Conservation (phyloP, 2,797 vertebrate species). For the Cirrhinus mrigala region DNA sequence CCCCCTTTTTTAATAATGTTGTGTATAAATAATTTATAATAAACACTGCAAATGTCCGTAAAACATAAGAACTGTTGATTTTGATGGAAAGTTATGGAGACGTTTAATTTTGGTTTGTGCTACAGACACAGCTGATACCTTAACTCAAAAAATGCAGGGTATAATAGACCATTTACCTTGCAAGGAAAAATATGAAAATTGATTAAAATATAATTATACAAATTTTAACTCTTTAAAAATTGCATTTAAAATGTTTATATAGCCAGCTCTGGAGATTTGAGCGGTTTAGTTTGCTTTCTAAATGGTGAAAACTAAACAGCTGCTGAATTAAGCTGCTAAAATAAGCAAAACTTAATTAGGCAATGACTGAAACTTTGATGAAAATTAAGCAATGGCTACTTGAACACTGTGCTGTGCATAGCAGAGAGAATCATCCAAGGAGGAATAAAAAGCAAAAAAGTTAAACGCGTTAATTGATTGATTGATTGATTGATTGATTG, state of each 20-base stretch:
- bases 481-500: too few species aligned
- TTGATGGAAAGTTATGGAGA: neutral
- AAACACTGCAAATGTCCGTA: neutral
- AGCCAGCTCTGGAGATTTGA: neutral
- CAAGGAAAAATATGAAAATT: neutral
- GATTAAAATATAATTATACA: too few species aligned
- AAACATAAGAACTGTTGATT: neutral
- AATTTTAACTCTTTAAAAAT: too few species aligned
- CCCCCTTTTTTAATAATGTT: neutral
- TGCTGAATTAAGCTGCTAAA: neutral
- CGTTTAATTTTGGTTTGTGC: neutral
- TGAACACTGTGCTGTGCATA: neutral
- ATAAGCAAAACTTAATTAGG: neutral
- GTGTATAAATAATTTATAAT: neutral
- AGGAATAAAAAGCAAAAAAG: neutral
- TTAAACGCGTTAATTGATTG: too few species aligned
- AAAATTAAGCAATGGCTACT: neutral
- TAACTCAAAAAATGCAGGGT: neutral
- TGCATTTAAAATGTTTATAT: neutral
- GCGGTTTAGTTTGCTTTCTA: neutral
- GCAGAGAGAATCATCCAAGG: neutral
- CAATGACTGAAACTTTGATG: neutral
- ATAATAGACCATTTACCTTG: neutral
- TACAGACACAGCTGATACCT: neutral
- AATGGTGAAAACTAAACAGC: neutral